Evolutionary conservation across 2,888 invertebrate genomes (phyloP).

Genomic region (Drosophila borborema): DNA sequence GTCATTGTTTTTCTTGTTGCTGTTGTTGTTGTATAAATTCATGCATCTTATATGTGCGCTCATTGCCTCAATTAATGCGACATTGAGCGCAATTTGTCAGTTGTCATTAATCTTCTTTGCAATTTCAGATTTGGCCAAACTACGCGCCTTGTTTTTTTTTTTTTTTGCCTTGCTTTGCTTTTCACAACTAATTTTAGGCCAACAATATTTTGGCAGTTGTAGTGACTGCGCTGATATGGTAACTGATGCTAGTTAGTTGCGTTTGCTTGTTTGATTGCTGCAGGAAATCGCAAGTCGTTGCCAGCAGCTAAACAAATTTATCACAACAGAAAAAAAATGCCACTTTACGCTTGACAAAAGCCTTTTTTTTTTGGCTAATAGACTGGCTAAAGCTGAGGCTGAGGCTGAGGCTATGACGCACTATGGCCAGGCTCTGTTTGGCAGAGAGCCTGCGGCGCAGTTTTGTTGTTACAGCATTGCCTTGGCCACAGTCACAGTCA

Average conservation of each 20-base stretch:
- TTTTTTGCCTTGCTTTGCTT: too few relatives aligned
- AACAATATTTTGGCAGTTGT: constrained; percentile 51
- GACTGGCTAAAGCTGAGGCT: constrained; percentile 24
- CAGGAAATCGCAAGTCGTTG: constrained; percentile 69
- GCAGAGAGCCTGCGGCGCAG: constrained; percentile 6
- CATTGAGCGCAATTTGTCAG: constrained; percentile 82
- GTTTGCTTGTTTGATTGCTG: constrained; percentile 8
- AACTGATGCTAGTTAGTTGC: constrained; percentile 6
- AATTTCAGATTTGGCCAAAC: constrained; percentile 44
- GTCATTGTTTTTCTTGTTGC: constrained; percentile 51
- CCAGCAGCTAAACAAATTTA: constrained; percentile 53
- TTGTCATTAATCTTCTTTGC: constrained; percentile 79
- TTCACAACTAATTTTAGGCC: constrained; percentile 56
- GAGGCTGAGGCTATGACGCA: constrained; percentile 38
- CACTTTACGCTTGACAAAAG: constrained; percentile 52
- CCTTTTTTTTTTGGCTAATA: constrained; percentile 46
- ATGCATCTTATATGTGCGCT: constrained; percentile 74
- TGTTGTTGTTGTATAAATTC: constrained; percentile 54
- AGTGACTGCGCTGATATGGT: constrained; percentile 14
- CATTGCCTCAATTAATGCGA: constrained; percentile 82
- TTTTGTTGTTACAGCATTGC: constrained; percentile 16
- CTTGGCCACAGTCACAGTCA: constrained; percentile 24
- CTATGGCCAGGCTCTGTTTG: constrained; percentile 20
- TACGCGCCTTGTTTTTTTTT: constrained; percentile 34
- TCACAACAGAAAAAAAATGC: constrained; percentile 30